Evolutionary conservation across 1,140 invertebrate species (phyloP), one percentile per base, ranked within the genome.

Genomic region (Gryon sp.): DNA sequence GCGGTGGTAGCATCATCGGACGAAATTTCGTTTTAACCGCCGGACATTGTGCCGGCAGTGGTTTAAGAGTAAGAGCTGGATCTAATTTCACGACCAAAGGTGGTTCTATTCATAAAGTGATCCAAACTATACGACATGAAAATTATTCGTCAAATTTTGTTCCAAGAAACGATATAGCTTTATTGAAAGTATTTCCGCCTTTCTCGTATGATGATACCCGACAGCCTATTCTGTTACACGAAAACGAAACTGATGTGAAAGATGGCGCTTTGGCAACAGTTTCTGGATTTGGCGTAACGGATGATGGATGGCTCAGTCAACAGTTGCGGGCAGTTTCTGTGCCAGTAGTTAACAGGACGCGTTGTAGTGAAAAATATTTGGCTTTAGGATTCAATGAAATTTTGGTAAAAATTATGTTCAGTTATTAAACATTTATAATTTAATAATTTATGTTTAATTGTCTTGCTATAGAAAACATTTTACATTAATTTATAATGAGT

Each of bases 221-320:
- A n/a, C 14, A n/a, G 63, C 30, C 55, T 2, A 68, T 76, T 4
- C 1, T 11, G 1, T 24, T 76, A 11, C 63, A 63, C 14, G 1
- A 2, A 0, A 50, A 36, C 4, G 55, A 68, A 19, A 24, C 45
- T n/a, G 52, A 73, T 9, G 14, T 74, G 1, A 60, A 50, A 7
- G 63, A 69, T 18, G 69, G 69, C 0, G 48, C 41, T 4, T 1
- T 65, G 7, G 50, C 40, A 1, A 73, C 65, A 0, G 32, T 74
- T 7, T 69, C 76, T 28, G 76, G 76, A 0, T 74, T 26, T 11
- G 76, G 76, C 2, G 26, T 57, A 0, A 65, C 50, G 2, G 69
- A 74, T 5, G 26, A 4, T 45, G 76, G 69, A 0, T 46, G 0
- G n/a, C 0, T 43, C 7, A 74, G 63, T 7, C 34, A 26, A 0